These are phyloP conservation scores for Aethina tumida DNA, from an alignment of 1,140 invertebrate species.

Conservation along the genomic window DNA sequence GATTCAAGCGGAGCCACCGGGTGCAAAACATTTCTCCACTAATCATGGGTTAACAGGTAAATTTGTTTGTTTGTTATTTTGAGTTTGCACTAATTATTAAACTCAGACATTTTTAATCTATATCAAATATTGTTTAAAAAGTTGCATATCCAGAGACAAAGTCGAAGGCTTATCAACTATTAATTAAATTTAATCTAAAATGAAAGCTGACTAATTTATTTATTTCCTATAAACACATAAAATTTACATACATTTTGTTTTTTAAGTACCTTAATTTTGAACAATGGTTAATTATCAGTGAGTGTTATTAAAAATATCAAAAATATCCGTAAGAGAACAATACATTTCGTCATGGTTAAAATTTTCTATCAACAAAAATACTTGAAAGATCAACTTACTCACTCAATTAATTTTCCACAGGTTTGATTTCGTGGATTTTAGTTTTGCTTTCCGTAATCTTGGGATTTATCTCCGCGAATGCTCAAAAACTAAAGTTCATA, in stretches of 20 bases:
- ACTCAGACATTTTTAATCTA: no score
- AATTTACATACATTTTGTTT: no score
- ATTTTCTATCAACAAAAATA: neutral
- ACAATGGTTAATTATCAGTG: neutral
- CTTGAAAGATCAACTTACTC: neutral
- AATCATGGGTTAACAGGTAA: slow-evolving; percentile 25
- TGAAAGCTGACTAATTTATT: no score
- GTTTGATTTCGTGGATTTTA: slow-evolving; percentile 23
- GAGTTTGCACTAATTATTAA: no score
- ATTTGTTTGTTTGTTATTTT: slow-evolving; percentile 11
- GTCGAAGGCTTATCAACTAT: no score
- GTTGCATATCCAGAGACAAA: no score
- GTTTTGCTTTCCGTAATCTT: slow-evolving; percentile 16
- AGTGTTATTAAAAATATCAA: neutral
- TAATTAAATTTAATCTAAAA: no score
- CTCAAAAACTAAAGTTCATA: slow-evolving; percentile 3
- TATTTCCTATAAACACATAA: no score
- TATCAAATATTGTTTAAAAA: no score
- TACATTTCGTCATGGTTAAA: no score
- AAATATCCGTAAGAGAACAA: no score
- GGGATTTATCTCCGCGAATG: slow-evolving; percentile 16
- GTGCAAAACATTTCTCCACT: slow-evolving; percentile 21
- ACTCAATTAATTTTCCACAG: slow-evolving; percentile 10
- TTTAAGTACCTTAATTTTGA: no score
- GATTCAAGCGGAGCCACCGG: slow-evolving; percentile 14